Conservation (phyloP, 1,140 invertebrate species). For the Euwallacea fornicatus region DNA sequence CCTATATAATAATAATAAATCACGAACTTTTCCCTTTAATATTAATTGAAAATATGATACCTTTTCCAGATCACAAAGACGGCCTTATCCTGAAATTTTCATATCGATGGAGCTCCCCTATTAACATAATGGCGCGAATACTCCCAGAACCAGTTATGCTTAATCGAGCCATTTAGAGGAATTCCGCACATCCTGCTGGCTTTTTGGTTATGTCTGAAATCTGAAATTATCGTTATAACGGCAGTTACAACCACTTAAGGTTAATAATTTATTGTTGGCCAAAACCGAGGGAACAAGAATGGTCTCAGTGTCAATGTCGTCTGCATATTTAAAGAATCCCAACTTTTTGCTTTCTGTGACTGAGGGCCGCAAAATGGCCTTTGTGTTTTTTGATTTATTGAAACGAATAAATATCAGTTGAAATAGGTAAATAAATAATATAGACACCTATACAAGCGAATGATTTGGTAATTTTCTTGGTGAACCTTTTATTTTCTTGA, state of each 20-base stretch:
- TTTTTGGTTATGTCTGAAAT: conserved; percentile 32
- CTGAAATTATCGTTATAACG: conserved; percentile 33
- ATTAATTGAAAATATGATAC: no score
- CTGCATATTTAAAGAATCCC: conserved; percentile 27
- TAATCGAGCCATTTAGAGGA: conserved; percentile 14
- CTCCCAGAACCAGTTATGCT: conserved; percentile 22
- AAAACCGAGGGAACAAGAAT: neutral
- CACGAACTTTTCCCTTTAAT: no score
- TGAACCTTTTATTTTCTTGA: no score
- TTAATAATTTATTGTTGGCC: conserved; percentile 25
- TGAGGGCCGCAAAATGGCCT: neutral
- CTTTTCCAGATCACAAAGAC: no score
- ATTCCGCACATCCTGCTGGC: conserved; percentile 31
- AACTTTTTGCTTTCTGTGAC: neutral
- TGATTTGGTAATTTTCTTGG: no score
- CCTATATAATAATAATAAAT: no score
- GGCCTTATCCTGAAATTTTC: no score
- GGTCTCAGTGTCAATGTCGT: conserved; percentile 19
- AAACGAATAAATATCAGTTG: no score
- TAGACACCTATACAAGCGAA: no score
- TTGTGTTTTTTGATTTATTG: no score
- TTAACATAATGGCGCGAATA: conserved; percentile 8
- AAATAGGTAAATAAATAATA: no score
- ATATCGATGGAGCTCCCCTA: neutral
- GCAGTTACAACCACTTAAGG: conserved; percentile 29